These are phyloP conservation scores for Eilema caniola DNA, from an alignment of 2,888 invertebrate species.

Conservation along the genomic window DNA sequence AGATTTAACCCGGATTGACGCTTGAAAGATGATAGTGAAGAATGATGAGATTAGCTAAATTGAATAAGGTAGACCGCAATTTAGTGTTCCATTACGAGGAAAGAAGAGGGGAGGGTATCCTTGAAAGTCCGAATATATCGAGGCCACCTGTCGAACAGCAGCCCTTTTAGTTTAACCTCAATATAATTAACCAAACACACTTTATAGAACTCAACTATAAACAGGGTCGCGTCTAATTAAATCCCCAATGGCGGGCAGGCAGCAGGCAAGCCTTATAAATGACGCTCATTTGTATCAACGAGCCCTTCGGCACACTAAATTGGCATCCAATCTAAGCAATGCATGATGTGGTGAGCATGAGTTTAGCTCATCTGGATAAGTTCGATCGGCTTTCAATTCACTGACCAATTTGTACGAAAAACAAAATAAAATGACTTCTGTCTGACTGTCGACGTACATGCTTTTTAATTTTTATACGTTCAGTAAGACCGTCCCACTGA, in stretches of 20 bases:
- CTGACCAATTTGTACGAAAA: background rate
- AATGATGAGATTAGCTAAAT: background rate
- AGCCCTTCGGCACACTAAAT: slow-evolving; percentile 55
- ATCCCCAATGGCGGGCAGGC: slow-evolving; percentile 29
- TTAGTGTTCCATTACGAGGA: background rate
- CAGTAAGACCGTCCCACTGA: no score
- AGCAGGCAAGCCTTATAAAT: slow-evolving; percentile 49
- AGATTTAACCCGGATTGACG: no score
- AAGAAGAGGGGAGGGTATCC: background rate
- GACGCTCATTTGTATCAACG: slow-evolving; percentile 51
- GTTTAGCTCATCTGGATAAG: background rate
- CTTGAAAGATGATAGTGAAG: background rate
- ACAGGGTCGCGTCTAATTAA: slow-evolving; percentile 47
- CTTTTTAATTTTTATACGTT: no score
- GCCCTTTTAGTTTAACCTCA: background rate
- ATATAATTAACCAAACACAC: background rate
- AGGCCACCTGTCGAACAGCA: background rate
- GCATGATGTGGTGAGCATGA: background rate
- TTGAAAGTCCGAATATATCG: background rate
- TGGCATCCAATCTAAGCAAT: slow-evolving; percentile 58
- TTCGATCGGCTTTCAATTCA: background rate
- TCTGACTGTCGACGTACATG: no score
- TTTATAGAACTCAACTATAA: slow-evolving; percentile 1
- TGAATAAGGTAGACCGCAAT: background rate
- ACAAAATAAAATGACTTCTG: no score